Evolutionary conservation across 2,113 vertebrate genomes (phyloP).

Genomic region (Clarias batrachus): DNA sequence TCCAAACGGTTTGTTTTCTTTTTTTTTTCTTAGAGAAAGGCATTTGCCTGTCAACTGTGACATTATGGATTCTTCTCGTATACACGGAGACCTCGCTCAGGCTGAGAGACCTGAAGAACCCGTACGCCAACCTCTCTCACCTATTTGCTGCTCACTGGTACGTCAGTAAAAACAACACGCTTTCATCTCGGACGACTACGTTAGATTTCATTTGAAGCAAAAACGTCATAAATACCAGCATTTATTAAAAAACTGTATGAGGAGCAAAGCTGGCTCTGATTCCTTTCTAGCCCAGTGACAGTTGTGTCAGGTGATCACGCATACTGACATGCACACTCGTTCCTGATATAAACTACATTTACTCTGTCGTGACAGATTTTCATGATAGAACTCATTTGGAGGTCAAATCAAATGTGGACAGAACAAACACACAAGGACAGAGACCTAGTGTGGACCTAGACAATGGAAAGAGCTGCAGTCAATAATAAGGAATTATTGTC

Average conservation of each 20-base stretch:
- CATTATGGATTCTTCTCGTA: slow-evolving; percentile 78
- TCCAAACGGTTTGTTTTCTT: background rate
- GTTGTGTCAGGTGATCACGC: background rate
- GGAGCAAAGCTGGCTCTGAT: background rate
- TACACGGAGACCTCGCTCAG: slow-evolving; percentile 78
- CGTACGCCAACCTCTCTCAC: slow-evolving; percentile 77
- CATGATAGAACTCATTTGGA: background rate
- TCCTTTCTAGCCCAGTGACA: background rate
- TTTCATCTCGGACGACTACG: background rate
- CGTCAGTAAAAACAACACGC: slow-evolving; percentile 9
- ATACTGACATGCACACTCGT: background rate
- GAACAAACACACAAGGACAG: background rate
- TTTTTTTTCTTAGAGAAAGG: slow-evolving; percentile 71
- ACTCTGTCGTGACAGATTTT: background rate
- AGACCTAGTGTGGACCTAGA: background rate
- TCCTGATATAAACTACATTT: background rate
- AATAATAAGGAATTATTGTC: no score
- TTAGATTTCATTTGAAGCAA: background rate
- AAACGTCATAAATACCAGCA: background rate
- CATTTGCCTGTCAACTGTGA: slow-evolving; percentile 77
- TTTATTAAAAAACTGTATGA: no score
- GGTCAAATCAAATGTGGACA: background rate
- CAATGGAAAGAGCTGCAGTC: background rate
- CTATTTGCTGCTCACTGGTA: slow-evolving; percentile 81
- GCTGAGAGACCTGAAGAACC: slow-evolving; percentile 77